Base-by-base conservation (phyloP, 2,888 invertebrate species). In the Drosophila suboccidentalis region DNA sequence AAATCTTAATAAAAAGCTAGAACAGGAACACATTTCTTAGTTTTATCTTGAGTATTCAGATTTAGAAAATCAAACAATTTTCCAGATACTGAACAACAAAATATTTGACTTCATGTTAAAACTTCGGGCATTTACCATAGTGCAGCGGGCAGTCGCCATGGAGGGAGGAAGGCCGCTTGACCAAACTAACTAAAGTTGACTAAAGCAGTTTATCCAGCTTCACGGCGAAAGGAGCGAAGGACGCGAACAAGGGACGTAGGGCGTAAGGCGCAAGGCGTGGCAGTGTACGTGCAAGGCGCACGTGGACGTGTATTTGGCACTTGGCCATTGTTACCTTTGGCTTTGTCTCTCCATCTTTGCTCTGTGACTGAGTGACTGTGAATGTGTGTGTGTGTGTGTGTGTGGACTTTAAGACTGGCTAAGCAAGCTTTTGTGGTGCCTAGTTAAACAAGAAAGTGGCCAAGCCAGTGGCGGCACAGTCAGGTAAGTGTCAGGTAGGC, bases 131-230 rank as follows among this genome's bases (percentile, higher is more conserved):
- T 26, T 26, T 26, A 26, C 26, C 26, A 26, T 26, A 26, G 26
- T 26, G 84, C 74, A 78, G 73, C 75, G 64, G 64, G 51, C 78
- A 72, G 74, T 68, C 51, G 66, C n/a, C n/a, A 34, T 39, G 39
- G 19, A 60, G 53, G 61, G 36, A 58, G 70, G 53, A 9, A 29
- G 8, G 69, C 44, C 62, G 51, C 67, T 71, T 86, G 83, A 70
- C 76, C 79, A 82, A 89, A 82, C 87, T 80, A 81, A 85, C 78
- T 77, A 89, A 87, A 87, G 88, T 85, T 89, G 90, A 82, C 86
- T 87, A 86, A 86, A 87, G 90, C 86, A 82, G 83, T 82, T 86
- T 89, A 89, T 87, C 74, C 76, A 75, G 66, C 71, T 62, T 69
- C 60, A 67, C 26, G 65, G 55, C 22, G 29, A n/a, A 3, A n/a